Percentiles rank a stretch among this genome's conserved stretches.
These are phyloP conservation scores for Aphodius sticticus DNA, from an alignment of 2,888 invertebrate species.

Conservation along the genomic window DNA sequence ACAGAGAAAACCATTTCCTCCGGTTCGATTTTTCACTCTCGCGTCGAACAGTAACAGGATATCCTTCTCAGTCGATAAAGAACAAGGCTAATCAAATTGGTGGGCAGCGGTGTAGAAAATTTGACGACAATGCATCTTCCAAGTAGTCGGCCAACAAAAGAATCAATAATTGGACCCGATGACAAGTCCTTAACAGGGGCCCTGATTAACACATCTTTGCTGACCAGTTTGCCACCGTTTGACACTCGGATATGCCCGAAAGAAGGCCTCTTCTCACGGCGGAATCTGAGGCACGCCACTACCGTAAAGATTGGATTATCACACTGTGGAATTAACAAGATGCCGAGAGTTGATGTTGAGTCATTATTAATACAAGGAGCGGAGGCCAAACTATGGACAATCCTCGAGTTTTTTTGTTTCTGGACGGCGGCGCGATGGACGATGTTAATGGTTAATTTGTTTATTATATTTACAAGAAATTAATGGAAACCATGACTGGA, in stretches of 20 bases:
- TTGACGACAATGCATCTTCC: not conserved
- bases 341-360: not conserved
- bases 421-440: not conserved
- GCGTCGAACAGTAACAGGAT: not conserved
- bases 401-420: not conserved
- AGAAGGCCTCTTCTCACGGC: not conserved
- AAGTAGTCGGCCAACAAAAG: not conserved
- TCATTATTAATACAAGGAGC: not conserved
- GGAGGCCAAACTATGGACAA: not conserved
- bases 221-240: not conserved
- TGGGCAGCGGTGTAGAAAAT: not conserved
- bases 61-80: not conserved
- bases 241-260: not conserved
- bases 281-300: not conserved
- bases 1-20: not conserved
- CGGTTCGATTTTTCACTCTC: not conserved
- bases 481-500: not conserved
- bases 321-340: not conserved
- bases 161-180: not conserved
- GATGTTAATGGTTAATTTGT: not conserved
- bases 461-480: slow-evolving; percentile 4
- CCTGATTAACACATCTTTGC: not conserved
- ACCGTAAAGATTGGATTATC: not conserved
- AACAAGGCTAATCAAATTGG: slow-evolving; percentile 4
- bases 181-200: not conserved